phyloP scores from a whole-genome alignment of 2,113 vertebrate genomes.

The Xyliphius kryptos region DNA sequence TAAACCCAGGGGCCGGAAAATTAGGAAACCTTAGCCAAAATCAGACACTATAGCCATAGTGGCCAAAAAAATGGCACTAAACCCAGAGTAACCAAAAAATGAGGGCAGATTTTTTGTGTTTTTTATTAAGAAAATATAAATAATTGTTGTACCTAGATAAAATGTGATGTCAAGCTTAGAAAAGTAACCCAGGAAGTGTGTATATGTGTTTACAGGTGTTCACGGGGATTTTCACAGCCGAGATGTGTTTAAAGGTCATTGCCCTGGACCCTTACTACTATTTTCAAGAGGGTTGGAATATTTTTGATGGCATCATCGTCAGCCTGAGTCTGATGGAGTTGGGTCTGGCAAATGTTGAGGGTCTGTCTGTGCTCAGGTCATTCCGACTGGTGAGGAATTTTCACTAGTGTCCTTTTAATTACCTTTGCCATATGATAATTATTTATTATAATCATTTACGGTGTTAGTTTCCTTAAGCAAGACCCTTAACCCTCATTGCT shows the following conservation, averaged over 20 bases:
- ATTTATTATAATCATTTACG: too few relatives aligned
- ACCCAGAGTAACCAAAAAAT: too few relatives aligned
- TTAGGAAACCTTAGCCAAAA: too few relatives aligned
- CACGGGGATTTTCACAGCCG: slow-evolving; percentile 95
- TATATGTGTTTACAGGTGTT: slow-evolving; percentile 73
- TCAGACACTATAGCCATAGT: too few relatives aligned
- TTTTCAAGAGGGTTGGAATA: slow-evolving; percentile 98
- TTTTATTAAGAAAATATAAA: too few relatives aligned
- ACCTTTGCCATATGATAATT: too few relatives aligned
- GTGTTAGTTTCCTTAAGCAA: too few relatives aligned
- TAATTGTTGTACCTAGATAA: neutral
- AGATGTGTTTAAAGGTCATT: slow-evolving; percentile 97
- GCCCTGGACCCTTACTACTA: slow-evolving; percentile 97
- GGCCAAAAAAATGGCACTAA: too few relatives aligned
- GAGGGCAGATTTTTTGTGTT: too few relatives aligned
- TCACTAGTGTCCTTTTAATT: neutral
- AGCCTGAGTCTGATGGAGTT: slow-evolving; percentile 96
- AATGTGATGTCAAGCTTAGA: neutral
- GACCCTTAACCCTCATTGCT: too few relatives aligned
- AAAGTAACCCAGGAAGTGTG: too few relatives aligned
- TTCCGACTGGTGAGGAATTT: slow-evolving; percentile 86
- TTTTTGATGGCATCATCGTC: slow-evolving; percentile 95
- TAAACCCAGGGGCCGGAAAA: too few relatives aligned
- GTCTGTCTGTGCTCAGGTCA: slow-evolving; percentile 90
- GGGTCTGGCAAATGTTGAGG: slow-evolving; percentile 88